Conservation (phyloP, 2,113 vertebrate genomes). For the Pteruthius melanotis region DNA sequence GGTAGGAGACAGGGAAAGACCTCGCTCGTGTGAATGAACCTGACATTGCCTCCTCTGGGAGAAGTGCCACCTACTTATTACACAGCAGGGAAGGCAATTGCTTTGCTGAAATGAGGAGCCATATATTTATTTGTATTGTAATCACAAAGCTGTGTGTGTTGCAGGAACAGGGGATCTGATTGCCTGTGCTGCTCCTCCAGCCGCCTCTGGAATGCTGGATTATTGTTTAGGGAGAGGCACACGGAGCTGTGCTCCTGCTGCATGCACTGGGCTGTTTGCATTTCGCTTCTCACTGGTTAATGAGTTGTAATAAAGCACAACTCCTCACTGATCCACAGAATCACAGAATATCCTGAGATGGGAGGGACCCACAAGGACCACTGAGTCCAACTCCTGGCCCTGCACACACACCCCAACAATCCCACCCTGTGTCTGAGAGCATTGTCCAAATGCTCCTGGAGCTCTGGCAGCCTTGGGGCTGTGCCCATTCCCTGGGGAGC, state of each 20-base stretch:
- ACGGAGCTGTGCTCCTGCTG: neutral
- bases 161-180: neutral
- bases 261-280: neutral
- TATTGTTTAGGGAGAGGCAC: neutral
- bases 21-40: neutral
- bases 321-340: neutral
- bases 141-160: neutral
- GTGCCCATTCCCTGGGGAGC: neutral
- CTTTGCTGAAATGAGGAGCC: neutral
- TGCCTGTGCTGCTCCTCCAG: neutral
- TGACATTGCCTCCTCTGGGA: neutral
- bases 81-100: neutral
- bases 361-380: neutral
- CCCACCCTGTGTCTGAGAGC: neutral
- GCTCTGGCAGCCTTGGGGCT: neutral
- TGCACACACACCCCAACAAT: neutral
- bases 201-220: neutral
- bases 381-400: neutral
- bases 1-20: neutral
- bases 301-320: neutral
- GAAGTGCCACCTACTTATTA: neutral
- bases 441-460: rapidly evolving
- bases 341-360: neutral
- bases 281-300: neutral
- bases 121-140: neutral